Evolutionary conservation across 2,888 invertebrate species (phyloP).

Genomic region (Frankliniella fusca): DNA sequence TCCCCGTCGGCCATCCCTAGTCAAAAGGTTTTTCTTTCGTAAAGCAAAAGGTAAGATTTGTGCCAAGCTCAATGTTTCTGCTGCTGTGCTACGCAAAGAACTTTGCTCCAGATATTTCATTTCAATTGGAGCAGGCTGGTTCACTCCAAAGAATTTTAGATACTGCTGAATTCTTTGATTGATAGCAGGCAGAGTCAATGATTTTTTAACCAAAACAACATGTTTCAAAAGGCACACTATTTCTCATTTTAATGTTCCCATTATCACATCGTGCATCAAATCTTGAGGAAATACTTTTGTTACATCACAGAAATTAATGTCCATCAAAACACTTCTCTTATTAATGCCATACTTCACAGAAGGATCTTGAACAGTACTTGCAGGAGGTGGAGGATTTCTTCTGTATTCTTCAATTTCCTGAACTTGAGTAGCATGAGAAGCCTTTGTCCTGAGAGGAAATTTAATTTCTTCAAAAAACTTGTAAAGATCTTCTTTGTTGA

Average conservation of each 20-base stretch:
- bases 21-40: neutral
- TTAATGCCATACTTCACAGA: neutral
- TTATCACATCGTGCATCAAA: neutral
- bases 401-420: neutral
- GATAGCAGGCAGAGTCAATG: neutral
- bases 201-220: neutral
- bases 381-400: neutral
- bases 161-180: neutral
- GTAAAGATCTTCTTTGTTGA: neutral
- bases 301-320: neutral
- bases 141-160: neutral
- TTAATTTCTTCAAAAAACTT: neutral
- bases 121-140: neutral
- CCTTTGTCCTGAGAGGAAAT: neutral
- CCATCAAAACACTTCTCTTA: neutral
- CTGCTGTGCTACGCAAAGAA: neutral
- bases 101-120: neutral
- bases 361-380: neutral
- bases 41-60: neutral
- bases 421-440: neutral
- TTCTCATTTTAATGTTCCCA: neutral
- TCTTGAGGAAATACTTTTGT: neutral
- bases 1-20: too few species aligned
- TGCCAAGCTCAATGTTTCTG: neutral
- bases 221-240: neutral